Evolutionary conservation across 2,797 vertebrate genomes (phyloP).

Genomic region (Leptatherina wallacei): DNA sequence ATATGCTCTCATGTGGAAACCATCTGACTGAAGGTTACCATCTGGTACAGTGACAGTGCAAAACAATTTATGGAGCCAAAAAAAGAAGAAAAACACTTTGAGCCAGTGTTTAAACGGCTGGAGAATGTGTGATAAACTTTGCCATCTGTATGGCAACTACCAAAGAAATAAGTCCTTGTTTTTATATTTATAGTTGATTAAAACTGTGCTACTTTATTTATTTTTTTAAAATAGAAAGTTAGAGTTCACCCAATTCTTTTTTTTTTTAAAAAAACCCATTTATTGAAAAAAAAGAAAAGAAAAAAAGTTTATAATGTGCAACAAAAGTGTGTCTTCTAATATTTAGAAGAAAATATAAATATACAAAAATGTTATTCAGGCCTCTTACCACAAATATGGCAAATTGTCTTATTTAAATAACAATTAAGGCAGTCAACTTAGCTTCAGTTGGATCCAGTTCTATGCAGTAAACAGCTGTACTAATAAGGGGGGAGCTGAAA

Average conservation of each 20-base stretch:
- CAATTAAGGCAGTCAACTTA: conserved; percentile 65
- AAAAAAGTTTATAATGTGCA: conserved; percentile 59
- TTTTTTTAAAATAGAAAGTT: not conserved
- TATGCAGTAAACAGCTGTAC: conserved; percentile 53
- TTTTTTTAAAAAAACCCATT: conserved; percentile 35
- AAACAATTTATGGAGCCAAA: conserved; percentile 32
- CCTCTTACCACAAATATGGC: conserved; percentile 41
- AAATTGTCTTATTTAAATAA: conserved; percentile 53
- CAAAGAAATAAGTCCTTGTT: conserved; percentile 7
- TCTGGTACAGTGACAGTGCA: conserved; percentile 23
- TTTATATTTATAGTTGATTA: not conserved
- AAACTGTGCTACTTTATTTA: not conserved
- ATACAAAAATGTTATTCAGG: conserved; percentile 54
- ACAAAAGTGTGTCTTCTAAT: conserved; percentile 48
- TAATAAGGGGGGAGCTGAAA: conserved; percentile 45
- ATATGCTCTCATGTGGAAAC: conserved; percentile 35
- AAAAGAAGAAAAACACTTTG: not conserved
- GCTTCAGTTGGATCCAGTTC: conserved; percentile 53
- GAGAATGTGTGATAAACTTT: not conserved
- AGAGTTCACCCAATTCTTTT: conserved; percentile 45
- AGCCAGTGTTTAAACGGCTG: not conserved
- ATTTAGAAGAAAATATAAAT: conserved; percentile 56
- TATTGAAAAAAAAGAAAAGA: too few species aligned
- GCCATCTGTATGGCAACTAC: not conserved
- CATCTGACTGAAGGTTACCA: conserved; percentile 26